A percentile compares a stretch with the other conserved stretches of the same genome.
These are phyloP conservation scores for Cairina moschata DNA, from an alignment of 2,113 vertebrate species.

Conservation along the genomic window DNA sequence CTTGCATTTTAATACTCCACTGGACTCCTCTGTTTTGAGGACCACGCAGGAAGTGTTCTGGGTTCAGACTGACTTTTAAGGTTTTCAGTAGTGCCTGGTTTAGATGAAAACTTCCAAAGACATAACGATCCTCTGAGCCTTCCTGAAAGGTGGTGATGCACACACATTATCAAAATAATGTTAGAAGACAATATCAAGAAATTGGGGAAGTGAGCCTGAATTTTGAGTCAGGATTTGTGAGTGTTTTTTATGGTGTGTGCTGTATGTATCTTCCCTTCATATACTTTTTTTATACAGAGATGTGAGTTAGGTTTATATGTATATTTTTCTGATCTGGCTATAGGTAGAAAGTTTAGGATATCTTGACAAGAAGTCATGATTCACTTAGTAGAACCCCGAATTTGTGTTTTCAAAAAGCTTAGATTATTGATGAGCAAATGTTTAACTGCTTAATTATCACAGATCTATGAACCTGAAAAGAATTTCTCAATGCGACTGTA, in stretches of 20 bases:
- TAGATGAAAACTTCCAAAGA: neutral
- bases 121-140: neutral
- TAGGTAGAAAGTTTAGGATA: neutral
- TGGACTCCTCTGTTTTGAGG: neutral
- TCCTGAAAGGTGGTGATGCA: neutral
- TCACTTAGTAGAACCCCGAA: neutral
- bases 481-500: neutral
- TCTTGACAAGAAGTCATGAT: neutral
- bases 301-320: neutral
- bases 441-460: neutral
- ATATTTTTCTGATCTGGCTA: neutral
- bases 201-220: neutral
- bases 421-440: neutral
- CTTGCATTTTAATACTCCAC: neutral
- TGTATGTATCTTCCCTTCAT: neutral
- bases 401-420: neutral
- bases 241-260: neutral
- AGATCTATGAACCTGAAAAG: neutral
- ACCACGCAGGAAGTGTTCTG: neutral
- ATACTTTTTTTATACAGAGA: neutral
- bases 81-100: neutral
- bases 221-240: neutral
- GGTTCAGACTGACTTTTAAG: neutral
- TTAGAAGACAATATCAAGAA: neutral
- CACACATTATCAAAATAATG: rapidly evolving